phyloP scores from a whole-genome alignment of 1,140 invertebrate genomes.

The Aricia agestis region DNA sequence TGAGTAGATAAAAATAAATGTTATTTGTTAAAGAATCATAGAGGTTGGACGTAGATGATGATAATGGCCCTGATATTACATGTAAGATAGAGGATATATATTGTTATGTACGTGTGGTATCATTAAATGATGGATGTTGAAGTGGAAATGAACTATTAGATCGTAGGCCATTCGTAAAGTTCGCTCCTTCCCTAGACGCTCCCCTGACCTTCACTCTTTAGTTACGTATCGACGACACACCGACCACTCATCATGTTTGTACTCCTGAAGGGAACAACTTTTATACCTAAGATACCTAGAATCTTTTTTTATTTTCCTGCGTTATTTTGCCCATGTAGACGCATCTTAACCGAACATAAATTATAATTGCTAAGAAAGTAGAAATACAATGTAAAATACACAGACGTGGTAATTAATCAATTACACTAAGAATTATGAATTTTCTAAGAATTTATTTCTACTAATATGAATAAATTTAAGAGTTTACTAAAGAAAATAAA shows the following conservation, averaged over 20 bases:
- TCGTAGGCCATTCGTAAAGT: slow-evolving; percentile 8
- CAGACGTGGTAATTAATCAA: slow-evolving; percentile 3
- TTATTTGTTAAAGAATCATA: slow-evolving; percentile 16
- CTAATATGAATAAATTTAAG: neutral
- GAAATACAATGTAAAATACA: slow-evolving; percentile 1
- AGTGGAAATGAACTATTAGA: slow-evolving; percentile 12
- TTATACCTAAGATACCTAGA: neutral
- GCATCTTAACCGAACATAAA: neutral
- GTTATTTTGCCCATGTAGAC: neutral
- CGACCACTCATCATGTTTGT: slow-evolving; percentile 1
- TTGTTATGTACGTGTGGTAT: slow-evolving; percentile 12
- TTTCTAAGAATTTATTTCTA: neutral
- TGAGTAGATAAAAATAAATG: slow-evolving; percentile 17
- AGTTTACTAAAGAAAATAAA: neutral
- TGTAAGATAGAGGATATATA: slow-evolving; percentile 14
- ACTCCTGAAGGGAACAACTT: slow-evolving; percentile 12
- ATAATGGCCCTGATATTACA: slow-evolving; percentile 10
- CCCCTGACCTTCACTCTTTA: neutral
- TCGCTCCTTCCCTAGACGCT: neutral
- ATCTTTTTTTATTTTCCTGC: neutral
- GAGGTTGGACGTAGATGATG: slow-evolving; percentile 13
- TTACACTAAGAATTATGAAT: neutral
- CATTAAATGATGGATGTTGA: slow-evolving; percentile 7
- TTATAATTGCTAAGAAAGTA: neutral
- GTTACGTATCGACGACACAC: neutral